Percentiles rank a stretch among this genome's conserved stretches.
Evolutionary conservation across 2,797 vertebrate genomes (phyloP).

Genomic region (Lithobates pipiens): DNA sequence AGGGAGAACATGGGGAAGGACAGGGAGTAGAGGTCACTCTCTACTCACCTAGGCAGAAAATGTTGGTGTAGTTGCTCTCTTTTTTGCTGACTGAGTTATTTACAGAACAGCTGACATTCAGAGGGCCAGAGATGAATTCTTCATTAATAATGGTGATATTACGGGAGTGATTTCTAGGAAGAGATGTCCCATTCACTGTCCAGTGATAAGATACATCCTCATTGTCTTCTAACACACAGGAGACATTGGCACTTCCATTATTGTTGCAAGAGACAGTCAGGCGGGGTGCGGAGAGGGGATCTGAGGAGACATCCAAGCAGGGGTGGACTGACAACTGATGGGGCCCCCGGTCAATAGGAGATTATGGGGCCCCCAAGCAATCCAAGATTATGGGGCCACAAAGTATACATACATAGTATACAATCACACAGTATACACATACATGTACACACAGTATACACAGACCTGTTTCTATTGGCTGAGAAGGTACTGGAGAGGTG

Average conservation of each 20-base stretch:
- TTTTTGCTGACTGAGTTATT: background rate
- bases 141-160: too few relatives aligned
- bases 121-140: background rate
- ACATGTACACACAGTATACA: too few relatives aligned
- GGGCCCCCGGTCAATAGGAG: too few relatives aligned
- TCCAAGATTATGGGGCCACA: too few relatives aligned
- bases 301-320: conserved; percentile 4
- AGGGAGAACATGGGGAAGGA: background rate
- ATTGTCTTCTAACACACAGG: background rate
- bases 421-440: too few relatives aligned
- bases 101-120: background rate
- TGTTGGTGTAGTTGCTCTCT: background rate
- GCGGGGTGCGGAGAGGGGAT: background rate
- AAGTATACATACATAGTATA: too few relatives aligned
- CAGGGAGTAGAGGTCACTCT: background rate
- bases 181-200: background rate
- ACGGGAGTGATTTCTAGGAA: background rate
- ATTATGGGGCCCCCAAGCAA: too few relatives aligned
- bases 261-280: background rate
- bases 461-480: too few relatives aligned
- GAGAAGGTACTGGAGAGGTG: too few relatives aligned
- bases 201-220: background rate
- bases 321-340: too few relatives aligned
- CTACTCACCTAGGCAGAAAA: background rate
- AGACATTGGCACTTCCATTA: background rate